Evolutionary conservation across 1,140 invertebrate species (phyloP), one percentile per base, ranked within the genome.

Genomic region (Paralvinella palmiformis): DNA sequence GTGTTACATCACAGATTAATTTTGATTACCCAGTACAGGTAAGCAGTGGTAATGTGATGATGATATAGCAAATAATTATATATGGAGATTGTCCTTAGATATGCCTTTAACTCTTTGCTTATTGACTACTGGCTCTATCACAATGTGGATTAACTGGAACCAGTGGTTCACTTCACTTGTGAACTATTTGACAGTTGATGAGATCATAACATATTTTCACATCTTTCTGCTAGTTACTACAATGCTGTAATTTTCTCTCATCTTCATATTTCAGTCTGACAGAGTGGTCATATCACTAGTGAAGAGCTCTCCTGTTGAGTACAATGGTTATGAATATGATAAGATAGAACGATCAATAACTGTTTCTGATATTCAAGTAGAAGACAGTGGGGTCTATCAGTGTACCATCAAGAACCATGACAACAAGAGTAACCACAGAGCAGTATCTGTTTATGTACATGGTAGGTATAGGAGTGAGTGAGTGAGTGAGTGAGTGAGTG

Each of bases 321-420:
- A 33, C 4, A 36, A 33, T 32, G 55, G 55, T 7, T 57, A 57
- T 57, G 24, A n/a, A 13, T 57, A 57, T 20, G 55, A 57, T 57
- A 4, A 57, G 33, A 3, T 57, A 10, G 6, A 7, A 22, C 27
- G 55, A 31, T 31, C 27, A 3, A 20, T 57, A 22, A 33, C 29
- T 6, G n/a, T 57, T 2, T 22, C 24, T 20, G 33, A 57, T 36
- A 32, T 57, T 13, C 27, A 33, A 15, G 33, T 31, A 36, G 29
- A 24, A 15, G 55, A 57, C n/a, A 20, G 33, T 10, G 55, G 55
- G 6, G 55, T 57, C 33, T 57, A 57, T 32, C 27, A 32, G 6
- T 57, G 55, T 32, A 57, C 20, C 17, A 33, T 36, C 27, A 57
- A 3, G 7, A 57, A 57, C 55, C 55, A 57, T n/a, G 55, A 57